Base-by-base conservation (phyloP, 2,888 invertebrate genomes). In the Steinernema carpocapsae region DNA sequence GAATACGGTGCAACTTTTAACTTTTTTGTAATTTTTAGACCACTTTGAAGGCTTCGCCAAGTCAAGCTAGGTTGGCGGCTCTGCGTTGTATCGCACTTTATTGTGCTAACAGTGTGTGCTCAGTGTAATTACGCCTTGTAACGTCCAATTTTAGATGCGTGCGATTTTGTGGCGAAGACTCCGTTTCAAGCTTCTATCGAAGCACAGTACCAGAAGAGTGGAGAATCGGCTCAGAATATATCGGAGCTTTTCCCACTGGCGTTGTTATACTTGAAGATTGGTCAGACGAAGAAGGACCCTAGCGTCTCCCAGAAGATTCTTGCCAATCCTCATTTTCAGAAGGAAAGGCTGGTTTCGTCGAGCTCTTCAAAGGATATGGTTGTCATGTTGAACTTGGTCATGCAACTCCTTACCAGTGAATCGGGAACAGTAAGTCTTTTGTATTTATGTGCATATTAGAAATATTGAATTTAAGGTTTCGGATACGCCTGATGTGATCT, bases 361-460 rank as follows among this genome's bases (percentile, higher is more conserved):
- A 64, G 32, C 37, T 64, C 64, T 17, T 32, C 64, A 3, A 37
- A 29, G 32, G 64, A 64, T 64, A 29, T 29, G 4, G 14, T 32
- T 29, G 64, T 64, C 2, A 64, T 64, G 64, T 4, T 64, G 29
- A 37, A 29, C 2, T 29, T 64, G 2, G 64, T 48, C 4, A 48
- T 7, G 48, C 48, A 48, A 72, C 64, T 72, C 17, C 17, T 48
- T 70, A 26, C 71, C 37, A 52, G 19, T 70, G 3, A 48, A 14
- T 48, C 48, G 14, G 3, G 48, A 4, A 48, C 3, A 6, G 37
- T 37, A 37, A 37, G 37, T 37, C 37, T 12, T 71, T 12, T 22
- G n/a, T 51, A n/a, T 72, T 73, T 0, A n/a, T 37, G 32, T 19
- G 12, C 32, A 7, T 14, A 48, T 19, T 4, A 7, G 17, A 19